Percentiles rank a stretch among this genome's conserved stretches.
These are phyloP conservation scores for Drosophila busckii DNA, from an alignment of 1,140 invertebrate species.

Conservation along the genomic window DNA sequence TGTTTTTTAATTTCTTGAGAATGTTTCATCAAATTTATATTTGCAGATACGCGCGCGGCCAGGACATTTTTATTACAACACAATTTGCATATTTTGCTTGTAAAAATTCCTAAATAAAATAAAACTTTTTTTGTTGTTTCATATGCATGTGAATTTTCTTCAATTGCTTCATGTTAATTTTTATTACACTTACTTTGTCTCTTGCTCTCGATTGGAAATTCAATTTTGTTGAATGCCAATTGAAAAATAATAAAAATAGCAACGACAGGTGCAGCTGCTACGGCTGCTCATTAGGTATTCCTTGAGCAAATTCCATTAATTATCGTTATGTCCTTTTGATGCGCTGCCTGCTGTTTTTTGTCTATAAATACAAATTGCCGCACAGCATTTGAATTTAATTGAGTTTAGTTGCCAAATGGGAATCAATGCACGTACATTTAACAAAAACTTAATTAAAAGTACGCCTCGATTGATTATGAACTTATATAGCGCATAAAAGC, in stretches of 20 bases:
- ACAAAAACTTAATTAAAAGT: background rate
- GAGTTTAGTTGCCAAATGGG: conserved; percentile 8
- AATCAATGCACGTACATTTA: conserved; percentile 11
- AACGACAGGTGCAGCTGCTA: conserved; percentile 2
- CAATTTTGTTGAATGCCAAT: conserved; percentile 60
- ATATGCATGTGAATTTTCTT: conserved; percentile 49
- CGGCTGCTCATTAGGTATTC: conserved; percentile 66
- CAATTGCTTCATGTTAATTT: conserved; percentile 69
- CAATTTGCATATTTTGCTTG: conserved; percentile 76
- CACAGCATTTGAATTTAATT: conserved; percentile 15
- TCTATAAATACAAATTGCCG: conserved; percentile 43
- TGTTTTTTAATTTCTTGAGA: conserved; percentile 67
- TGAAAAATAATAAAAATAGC: conserved; percentile 72
- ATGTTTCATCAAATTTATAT: conserved; percentile 78
- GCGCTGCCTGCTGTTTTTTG: conserved; percentile 40
- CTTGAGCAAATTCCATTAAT: conserved; percentile 73
- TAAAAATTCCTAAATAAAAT: conserved; percentile 57
- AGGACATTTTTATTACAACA: conserved; percentile 74
- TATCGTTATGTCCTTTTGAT: conserved; percentile 76
- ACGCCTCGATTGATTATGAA: too few relatives aligned
- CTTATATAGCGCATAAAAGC: too few relatives aligned
- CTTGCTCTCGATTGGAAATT: conserved; percentile 47
- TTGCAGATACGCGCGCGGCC: conserved; percentile 49
- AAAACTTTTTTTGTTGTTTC: conserved; percentile 30
- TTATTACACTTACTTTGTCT: conserved; percentile 56